Conservation (phyloP, 2,113 vertebrate species). For the Ceuthmochares aereus region DNA sequence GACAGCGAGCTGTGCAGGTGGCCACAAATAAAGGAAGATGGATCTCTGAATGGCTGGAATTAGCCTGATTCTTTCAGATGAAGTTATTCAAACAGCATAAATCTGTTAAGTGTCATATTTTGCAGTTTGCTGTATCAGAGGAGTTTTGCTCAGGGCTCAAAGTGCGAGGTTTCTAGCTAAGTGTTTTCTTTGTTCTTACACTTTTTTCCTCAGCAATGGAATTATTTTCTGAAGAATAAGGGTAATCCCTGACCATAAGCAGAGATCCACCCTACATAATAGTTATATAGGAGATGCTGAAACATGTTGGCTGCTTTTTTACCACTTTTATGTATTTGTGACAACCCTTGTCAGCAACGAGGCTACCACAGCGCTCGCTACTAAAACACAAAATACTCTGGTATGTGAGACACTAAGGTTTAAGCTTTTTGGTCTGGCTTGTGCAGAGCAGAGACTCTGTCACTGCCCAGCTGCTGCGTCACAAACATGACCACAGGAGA, state of each 20-base stretch:
- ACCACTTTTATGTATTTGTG: not conserved
- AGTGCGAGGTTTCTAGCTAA: not conserved
- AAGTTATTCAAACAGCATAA: not conserved
- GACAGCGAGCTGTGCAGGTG: constrained; percentile 6
- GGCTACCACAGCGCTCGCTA: rapidly evolving
- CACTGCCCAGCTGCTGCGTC: not conserved
- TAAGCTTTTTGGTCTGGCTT: not conserved
- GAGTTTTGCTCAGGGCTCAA: not conserved
- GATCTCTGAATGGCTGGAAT: constrained; percentile 4
- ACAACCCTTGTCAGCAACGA: not conserved
- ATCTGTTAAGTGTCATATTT: not conserved
- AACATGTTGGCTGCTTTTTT: not conserved
- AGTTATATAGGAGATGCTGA: not conserved
- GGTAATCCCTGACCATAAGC: not conserved
- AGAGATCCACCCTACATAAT: not conserved
- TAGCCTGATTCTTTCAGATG: not conserved
- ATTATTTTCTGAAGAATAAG: not conserved
- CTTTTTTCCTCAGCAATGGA: not conserved
- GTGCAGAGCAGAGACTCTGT: not conserved
- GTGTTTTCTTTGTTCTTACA: not conserved
- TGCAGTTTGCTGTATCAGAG: not conserved
- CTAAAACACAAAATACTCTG: not conserved
- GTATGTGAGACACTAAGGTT: rapidly evolving
- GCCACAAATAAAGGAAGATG: not conserved
- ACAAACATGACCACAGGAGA: not conserved